Evolutionary conservation across 1,140 invertebrate species (phyloP), one percentile per base, ranked within the genome.

Genomic region (Amyelois transitella): DNA sequence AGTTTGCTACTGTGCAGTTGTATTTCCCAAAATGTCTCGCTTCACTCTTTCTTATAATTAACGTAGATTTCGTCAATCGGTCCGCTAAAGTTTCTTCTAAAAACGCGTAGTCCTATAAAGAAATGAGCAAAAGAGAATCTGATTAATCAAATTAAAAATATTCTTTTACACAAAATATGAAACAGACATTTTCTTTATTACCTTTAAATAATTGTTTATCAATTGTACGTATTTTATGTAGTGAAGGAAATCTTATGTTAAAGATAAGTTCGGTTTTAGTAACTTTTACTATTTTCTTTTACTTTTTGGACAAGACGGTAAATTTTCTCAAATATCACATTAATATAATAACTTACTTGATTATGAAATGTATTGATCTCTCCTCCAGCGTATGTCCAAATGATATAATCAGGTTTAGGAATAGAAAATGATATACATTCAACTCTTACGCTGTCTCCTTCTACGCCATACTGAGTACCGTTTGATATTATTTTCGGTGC

Each of bases 1-100:
- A 91, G 82, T 99, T 99, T 32, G 92, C 91, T 2, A 98, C 96
- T 38, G 96, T 96, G 81, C 97, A 99, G 85, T 98, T 99, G 88
- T 98, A 99, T 51, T 92, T 87, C 12, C 97, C 97, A 80, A 97
- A 98, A 81, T 98, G 96, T 57, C 91, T 92, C 32, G 92, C 90
- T 68, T 93, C 91, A 28, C 95, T 95, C 66, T 95, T 93, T 43
- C 93, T 89, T 51, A 98, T 95, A 43, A 97, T 92, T 12, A 98
- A 90, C n/a, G 94, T 94, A 45, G 94, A 95, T 62, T 94, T 94
- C 53, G 76, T 86, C 54, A 96, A 87, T 0, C 93, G 91, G 60
- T 91, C 92, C 12, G 89, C 88, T 55, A 91, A 57, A 48, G 91
- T 84, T 66, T 91, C 92, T 88, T 93, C 93, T 68, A 89, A 89